A percentile compares a stretch with the other conserved stretches of the same genome.
These are phyloP conservation scores for Nesospiza acunhae DNA, from an alignment of 2,113 vertebrate genomes.

Conservation along the genomic window DNA sequence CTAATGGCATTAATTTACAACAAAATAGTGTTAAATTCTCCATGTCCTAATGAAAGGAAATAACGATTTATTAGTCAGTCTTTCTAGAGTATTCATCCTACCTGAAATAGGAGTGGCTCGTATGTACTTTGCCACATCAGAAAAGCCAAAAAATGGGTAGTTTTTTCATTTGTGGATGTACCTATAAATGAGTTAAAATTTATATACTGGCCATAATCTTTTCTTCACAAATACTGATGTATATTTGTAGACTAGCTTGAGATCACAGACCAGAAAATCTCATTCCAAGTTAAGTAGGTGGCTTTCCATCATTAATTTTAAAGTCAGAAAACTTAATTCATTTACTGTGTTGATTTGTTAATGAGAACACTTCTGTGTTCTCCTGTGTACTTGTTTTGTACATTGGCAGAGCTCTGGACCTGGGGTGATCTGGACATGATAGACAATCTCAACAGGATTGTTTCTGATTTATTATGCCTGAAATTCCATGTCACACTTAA, in stretches of 20 bases:
- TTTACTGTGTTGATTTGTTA: conserved; percentile 4
- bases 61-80: neutral
- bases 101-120: rapidly evolving
- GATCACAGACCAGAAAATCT: neutral
- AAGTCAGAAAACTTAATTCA: neutral
- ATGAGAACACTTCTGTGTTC: neutral
- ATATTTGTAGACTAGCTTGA: neutral
- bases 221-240: neutral
- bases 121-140: neutral
- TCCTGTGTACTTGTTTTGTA: neutral
- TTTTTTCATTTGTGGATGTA: neutral
- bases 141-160: neutral
- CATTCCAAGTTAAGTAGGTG: neutral
- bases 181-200: neutral
- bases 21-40: neutral
- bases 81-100: neutral
- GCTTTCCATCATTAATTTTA: conserved; percentile 13
- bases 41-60: neutral
- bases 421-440: neutral
- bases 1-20: neutral
- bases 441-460: neutral
- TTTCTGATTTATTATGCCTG: neutral
- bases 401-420: neutral
- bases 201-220: neutral
- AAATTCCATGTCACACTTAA: neutral